phyloP scores from a whole-genome alignment of 2,113 vertebrate species.

The Catharus fuscescens region DNA sequence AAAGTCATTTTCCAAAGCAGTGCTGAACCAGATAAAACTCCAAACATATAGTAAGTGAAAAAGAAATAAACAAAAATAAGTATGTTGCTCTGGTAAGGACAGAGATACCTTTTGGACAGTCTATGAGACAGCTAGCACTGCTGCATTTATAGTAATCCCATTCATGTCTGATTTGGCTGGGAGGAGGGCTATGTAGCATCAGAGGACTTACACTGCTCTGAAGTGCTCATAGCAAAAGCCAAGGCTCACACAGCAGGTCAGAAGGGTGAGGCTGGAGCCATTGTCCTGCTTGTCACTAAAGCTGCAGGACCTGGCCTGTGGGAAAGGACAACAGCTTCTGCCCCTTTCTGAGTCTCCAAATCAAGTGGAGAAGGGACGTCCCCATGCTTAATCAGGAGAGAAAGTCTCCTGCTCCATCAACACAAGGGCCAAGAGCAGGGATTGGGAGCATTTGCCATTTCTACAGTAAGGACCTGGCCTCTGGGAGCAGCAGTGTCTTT shows the following conservation, averaged over 20 bases:
- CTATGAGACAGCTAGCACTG: background rate
- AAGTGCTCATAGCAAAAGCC: background rate
- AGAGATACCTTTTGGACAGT: background rate
- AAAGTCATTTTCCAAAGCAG: background rate
- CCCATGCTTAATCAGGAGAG: background rate
- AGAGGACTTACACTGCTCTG: accelerated
- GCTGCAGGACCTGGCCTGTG: background rate
- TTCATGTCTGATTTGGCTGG: background rate
- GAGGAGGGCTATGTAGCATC: background rate
- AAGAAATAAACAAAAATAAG: background rate
- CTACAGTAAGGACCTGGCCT: background rate
- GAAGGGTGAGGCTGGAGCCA: background rate
- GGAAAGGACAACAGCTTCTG: background rate
- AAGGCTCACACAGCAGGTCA: background rate
- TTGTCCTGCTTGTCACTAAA: background rate
- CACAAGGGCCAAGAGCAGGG: background rate
- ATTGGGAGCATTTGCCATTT: background rate
- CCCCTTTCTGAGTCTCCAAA: background rate
- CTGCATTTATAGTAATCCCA: background rate
- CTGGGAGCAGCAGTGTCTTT: background rate
- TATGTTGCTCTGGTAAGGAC: background rate
- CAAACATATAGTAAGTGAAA: background rate
- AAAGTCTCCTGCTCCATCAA: background rate
- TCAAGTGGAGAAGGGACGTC: background rate
- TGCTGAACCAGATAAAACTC: background rate